These are phyloP conservation scores for Oppia nitens DNA, from an alignment of 1,140 invertebrate genomes.

Conservation along the genomic window DNA sequence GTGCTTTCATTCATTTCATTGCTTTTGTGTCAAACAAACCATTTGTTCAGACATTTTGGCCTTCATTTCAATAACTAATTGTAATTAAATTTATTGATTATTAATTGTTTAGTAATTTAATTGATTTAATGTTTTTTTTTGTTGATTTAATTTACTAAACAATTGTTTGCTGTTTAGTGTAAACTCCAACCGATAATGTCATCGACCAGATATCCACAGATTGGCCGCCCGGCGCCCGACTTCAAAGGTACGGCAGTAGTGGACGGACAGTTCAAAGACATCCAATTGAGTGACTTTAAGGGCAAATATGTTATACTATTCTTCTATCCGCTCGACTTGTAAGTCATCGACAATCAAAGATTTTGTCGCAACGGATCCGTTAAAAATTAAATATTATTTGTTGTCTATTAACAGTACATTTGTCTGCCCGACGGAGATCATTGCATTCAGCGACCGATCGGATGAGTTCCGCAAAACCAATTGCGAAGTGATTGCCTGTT, in stretches of 20 bases:
- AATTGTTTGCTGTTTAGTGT: too few relatives aligned
- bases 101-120: too few relatives aligned
- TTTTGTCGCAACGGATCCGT: background rate
- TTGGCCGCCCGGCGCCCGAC: constrained; percentile 43
- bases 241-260: constrained; percentile 68
- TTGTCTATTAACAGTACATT: constrained; percentile 42
- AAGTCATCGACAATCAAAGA: background rate
- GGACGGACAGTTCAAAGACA: constrained; percentile 74
- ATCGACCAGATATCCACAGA: constrained; percentile 2
- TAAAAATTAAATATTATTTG: background rate
- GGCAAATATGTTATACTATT: constrained; percentile 95
- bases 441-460: constrained; percentile 79
- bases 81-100: too few relatives aligned
- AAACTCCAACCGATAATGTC: constrained; percentile 5
- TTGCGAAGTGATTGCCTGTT: constrained; percentile 73
- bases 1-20: too few relatives aligned
- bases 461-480: constrained; percentile 73
- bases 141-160: too few relatives aligned
- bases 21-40: too few relatives aligned
- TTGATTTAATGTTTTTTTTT: too few relatives aligned
- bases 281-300: constrained; percentile 66
- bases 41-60: too few relatives aligned
- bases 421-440: constrained; percentile 89
- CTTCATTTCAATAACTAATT: too few relatives aligned
- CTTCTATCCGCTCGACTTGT: constrained; percentile 89